phyloP scores from a whole-genome alignment of 2,797 vertebrate species.

The Caiman crocodilus region DNA sequence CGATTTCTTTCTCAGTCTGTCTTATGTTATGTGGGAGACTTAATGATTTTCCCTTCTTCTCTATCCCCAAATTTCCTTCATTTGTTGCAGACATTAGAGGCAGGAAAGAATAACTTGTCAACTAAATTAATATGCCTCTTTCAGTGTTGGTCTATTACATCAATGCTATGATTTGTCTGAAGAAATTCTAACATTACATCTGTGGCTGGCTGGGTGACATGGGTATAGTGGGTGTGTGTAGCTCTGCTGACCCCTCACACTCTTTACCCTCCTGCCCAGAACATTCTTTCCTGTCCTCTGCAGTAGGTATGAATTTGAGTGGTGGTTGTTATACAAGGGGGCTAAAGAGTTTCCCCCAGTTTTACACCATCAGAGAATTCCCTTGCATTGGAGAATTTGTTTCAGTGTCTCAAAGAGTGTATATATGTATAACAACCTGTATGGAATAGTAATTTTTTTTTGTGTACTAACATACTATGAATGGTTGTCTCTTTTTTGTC shows the following conservation, averaged over 20 bases:
- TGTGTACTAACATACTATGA: background rate
- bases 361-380: background rate
- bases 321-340: background rate
- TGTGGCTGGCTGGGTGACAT: no score
- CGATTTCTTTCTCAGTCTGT: constrained; percentile 9
- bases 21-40: constrained; percentile 30
- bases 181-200: no score
- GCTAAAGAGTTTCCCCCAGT: background rate
- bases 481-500: background rate
- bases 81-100: background rate
- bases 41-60: constrained; percentile 20
- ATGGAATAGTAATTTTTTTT: background rate
- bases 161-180: background rate
- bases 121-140: background rate
- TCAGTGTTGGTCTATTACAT: background rate
- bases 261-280: background rate
- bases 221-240: no score
- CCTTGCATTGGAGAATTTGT: background rate
- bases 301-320: background rate
- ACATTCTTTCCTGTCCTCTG: background rate
- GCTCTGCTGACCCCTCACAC: background rate
- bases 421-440: background rate
- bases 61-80: background rate
- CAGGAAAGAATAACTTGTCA: background rate
- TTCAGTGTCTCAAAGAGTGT: background rate